Base-by-base conservation (phyloP, 2,113 vertebrate genomes). In the Podarcis muralis region DNA sequence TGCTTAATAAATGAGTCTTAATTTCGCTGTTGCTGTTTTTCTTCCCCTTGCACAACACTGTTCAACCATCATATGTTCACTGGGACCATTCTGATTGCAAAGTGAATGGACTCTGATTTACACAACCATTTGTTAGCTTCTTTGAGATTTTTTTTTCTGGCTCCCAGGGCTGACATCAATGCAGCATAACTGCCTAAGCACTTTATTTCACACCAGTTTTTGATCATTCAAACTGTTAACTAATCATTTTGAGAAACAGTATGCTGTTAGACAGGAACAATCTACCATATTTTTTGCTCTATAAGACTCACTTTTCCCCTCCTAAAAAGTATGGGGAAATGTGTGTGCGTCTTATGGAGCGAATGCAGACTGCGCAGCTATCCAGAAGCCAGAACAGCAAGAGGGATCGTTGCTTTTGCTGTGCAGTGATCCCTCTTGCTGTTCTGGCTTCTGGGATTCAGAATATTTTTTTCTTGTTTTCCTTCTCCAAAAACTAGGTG, bases 41-140 rank as follows among this genome's bases (percentile, higher is more conserved):
- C 40, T 93, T 89, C 90, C 90, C 93, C 92, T 86, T 94, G 83
- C 92, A 87, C 88, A 94, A 95, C 93, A 88, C 89, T 90, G 92
- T 94, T 96, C 93, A 96, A 93, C 95, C 95, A 88, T 86, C 94
- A 89, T 95, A 94, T 94, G 97, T 97, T 94, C 96, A 96, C 89
- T 95, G 96, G 96, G 96, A 96, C 95, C 93, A 93, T 97, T 97
- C 97, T 96, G 97, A 96, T 97, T 97, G 96, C 91, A 85, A 94
- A 96, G 93, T 96, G 96, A 97, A 97, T 97, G 96, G 95, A 94
- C 94, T 95, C 95, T 97, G 96, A 97, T 97, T 97, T 97, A 96
- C 93, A 96, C 96, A 97, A 97, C 96, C 97, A 97, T 97, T 97
- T 97, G 95, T 95, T 94, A 97, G 95, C 95, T 97, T 97, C 93